Percentiles rank a stretch among this genome's conserved stretches.
These are phyloP conservation scores for Drosophila borborema DNA, from an alignment of 2,888 invertebrate species.

Conservation along the genomic window DNA sequence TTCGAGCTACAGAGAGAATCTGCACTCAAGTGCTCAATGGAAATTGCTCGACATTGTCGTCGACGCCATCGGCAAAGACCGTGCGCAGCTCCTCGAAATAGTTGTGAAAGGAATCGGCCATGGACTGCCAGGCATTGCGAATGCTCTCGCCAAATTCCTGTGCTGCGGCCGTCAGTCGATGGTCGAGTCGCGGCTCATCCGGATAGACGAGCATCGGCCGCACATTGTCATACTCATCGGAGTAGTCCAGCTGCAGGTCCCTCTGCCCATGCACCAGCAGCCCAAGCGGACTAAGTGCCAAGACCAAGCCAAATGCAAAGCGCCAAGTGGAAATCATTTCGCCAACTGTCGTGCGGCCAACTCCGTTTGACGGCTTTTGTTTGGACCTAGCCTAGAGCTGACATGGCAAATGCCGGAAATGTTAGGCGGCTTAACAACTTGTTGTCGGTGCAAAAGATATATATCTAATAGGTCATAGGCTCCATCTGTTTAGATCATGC, in stretches of 20 bases:
- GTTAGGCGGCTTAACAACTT: not conserved
- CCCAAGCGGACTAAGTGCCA: not conserved
- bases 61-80: conserved; percentile 38
- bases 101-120: conserved; percentile 63
- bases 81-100: conserved; percentile 54
- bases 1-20: no score
- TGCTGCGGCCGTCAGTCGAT: conserved; percentile 47
- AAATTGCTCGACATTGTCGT: conserved; percentile 15
- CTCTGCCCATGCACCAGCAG: conserved; percentile 22
- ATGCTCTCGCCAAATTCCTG: conserved; percentile 64
- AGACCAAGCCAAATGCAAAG: conserved; percentile 5
- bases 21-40: conserved; percentile 7
- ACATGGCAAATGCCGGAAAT: conserved; percentile 26
- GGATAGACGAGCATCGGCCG: conserved; percentile 57
- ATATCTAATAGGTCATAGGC: not conserved
- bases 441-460: not conserved
- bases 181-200: conserved; percentile 47
- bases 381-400: not conserved
- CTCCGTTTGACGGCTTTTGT: conserved; percentile 55
- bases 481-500: not conserved
- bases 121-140: conserved; percentile 65
- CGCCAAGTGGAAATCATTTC: conserved; percentile 38
- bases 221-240: conserved; percentile 74
- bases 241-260: conserved; percentile 54
- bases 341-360: conserved; percentile 43